These are phyloP conservation scores for Laticauda laticaudata DNA, from an alignment of 2,113 vertebrate genomes.

Conservation along the genomic window DNA sequence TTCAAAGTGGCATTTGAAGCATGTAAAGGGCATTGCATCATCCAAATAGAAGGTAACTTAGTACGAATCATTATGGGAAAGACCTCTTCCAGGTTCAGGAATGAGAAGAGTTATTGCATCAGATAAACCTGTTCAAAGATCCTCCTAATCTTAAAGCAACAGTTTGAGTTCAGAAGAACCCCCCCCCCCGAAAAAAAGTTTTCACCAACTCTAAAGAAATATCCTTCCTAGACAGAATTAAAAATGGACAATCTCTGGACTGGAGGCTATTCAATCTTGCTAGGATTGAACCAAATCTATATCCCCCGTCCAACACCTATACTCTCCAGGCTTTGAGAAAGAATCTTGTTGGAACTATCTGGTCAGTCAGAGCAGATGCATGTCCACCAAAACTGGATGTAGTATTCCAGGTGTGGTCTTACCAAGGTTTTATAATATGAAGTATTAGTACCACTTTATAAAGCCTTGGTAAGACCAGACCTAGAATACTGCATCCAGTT, in stretches of 20 bases:
- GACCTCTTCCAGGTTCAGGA: background rate
- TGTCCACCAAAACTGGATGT: too few species aligned
- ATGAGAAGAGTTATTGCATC: background rate
- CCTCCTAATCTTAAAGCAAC: background rate
- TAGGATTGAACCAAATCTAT: background rate
- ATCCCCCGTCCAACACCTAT: background rate
- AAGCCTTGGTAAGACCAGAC: too few species aligned
- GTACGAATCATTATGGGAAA: background rate
- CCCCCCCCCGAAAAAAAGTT: too few species aligned
- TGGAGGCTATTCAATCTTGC: background rate
- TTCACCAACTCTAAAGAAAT: background rate
- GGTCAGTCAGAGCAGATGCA: background rate
- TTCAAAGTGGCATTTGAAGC: too few species aligned
- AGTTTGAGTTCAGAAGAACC: background rate
- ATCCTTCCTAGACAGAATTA: background rate
- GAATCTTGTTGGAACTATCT: background rate
- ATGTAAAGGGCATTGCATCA: background rate
- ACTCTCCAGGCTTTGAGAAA: background rate
- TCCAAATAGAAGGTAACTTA: background rate
- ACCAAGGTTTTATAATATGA: too few species aligned
- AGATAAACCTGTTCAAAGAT: background rate
- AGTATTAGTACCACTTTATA: too few species aligned
- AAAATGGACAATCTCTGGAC: background rate
- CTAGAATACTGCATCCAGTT: too few species aligned
- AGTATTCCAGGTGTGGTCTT: too few species aligned